Conservation (phyloP, 2,888 invertebrate species). For the Marronus borbonicus region DNA sequence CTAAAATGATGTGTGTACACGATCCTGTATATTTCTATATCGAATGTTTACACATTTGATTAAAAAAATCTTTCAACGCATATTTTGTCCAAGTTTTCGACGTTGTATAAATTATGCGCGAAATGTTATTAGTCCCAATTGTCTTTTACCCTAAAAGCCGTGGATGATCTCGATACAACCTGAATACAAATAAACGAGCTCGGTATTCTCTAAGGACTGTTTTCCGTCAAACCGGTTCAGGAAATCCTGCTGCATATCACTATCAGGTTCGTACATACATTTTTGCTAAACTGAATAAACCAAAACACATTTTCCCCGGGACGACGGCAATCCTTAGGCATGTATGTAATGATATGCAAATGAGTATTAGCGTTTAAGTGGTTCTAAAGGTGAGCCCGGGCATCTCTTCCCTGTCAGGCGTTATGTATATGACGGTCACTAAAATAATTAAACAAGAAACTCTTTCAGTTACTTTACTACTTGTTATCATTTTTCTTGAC, state of each 20-base stretch:
- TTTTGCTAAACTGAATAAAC: constrained; percentile 1
- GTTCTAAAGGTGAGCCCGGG: not conserved
- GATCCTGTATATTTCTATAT: no score
- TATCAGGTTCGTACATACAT: not conserved
- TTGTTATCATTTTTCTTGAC: constrained; percentile 15
- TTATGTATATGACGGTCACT: not conserved
- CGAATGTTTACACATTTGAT: no score
- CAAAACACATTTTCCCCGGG: constrained; percentile 6
- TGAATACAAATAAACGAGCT: constrained; percentile 9
- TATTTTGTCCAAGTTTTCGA: not conserved
- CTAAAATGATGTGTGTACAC: no score
- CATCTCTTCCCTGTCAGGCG: no score
- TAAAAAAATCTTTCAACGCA: no score
- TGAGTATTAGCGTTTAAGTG: not conserved
- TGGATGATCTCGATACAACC: constrained; percentile 13
- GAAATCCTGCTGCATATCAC: not conserved
- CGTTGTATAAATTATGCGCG: constrained; percentile 15
- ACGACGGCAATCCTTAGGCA: not conserved
- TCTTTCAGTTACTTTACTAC: not conserved
- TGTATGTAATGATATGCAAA: constrained; percentile 9
- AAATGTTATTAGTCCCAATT: constrained; percentile 21
- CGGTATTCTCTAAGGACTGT: not conserved
- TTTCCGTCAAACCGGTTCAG: not conserved
- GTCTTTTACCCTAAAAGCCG: not conserved
- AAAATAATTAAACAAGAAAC: not conserved